Conservation (phyloP, 2,113 vertebrate species). For the Cichladusa arquata region DNA sequence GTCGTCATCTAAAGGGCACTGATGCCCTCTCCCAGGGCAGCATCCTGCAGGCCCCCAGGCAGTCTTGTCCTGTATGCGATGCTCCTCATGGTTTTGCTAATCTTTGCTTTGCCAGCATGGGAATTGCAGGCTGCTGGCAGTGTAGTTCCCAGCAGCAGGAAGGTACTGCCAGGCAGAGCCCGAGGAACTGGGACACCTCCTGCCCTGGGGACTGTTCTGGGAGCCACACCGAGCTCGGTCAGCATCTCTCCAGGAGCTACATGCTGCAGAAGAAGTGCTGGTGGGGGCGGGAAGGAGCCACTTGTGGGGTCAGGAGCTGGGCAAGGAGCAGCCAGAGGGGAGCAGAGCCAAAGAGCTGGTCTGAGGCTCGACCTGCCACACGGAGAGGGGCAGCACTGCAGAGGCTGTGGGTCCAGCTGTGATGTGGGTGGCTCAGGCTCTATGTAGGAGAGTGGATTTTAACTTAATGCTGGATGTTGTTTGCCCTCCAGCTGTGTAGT, state of each 20-base stretch:
- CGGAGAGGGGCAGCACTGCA: rapidly evolving
- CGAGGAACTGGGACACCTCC: not conserved
- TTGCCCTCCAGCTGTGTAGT: not conserved
- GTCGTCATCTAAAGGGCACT: not conserved
- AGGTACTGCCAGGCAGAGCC: not conserved
- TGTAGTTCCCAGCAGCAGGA: rapidly evolving
- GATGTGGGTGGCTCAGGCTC: not conserved
- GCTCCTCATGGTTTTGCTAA: rapidly evolving
- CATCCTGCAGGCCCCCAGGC: rapidly evolving
- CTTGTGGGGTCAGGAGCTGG: too few relatives aligned
- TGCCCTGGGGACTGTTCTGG: rapidly evolving
- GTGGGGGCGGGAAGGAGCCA: not conserved
- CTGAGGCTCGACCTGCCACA: rapidly evolving
- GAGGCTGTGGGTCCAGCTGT: not conserved
- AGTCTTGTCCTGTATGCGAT: rapidly evolving
- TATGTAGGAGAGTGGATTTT: not conserved
- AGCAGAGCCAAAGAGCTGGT: not conserved
- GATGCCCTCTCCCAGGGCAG: not conserved
- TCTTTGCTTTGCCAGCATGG: not conserved
- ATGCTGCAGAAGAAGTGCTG: rapidly evolving
- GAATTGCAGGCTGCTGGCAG: not conserved
- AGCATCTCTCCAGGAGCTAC: rapidly evolving
- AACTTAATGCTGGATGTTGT: not conserved
- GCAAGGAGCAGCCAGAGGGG: not conserved
- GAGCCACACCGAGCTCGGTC: rapidly evolving